Percentiles rank a stretch among this genome's conserved stretches.
Evolutionary conservation across 2,113 vertebrate genomes (phyloP).

Genomic region (Haliaeetus leucogaster): DNA sequence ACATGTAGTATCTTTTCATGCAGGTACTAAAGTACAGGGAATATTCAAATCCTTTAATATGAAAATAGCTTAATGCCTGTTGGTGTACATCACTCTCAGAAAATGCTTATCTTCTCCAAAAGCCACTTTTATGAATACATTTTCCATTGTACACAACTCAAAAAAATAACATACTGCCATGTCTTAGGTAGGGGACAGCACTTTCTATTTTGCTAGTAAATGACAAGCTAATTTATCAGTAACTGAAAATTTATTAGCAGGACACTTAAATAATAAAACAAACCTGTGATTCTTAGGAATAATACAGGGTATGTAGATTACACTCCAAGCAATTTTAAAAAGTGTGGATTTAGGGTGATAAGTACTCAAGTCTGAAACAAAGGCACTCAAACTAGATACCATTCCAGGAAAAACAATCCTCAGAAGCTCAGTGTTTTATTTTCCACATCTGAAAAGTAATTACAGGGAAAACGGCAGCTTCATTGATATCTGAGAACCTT

Average conservation of each 20-base stretch:
- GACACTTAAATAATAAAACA: background rate
- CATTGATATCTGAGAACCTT: background rate
- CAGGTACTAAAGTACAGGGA: background rate
- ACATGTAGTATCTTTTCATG: background rate
- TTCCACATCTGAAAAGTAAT: background rate
- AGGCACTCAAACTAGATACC: background rate
- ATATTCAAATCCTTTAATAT: background rate
- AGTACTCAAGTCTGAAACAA: background rate
- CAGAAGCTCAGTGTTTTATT: background rate
- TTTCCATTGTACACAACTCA: background rate
- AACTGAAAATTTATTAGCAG: background rate
- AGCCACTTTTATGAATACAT: background rate
- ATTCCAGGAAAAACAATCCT: background rate
- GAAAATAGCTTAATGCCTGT: background rate
- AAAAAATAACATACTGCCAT: accelerated
- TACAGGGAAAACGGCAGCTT: background rate
- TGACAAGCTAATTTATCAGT: background rate
- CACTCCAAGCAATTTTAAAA: background rate
- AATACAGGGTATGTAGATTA: background rate
- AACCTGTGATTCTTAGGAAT: background rate
- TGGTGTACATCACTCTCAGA: background rate
- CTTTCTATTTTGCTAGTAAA: background rate
- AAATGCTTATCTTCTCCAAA: background rate
- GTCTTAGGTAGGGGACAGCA: background rate
- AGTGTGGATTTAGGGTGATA: background rate